Evolutionary conservation across 2,888 invertebrate genomes (phyloP).

Genomic region (Xiphydria camelus): DNA sequence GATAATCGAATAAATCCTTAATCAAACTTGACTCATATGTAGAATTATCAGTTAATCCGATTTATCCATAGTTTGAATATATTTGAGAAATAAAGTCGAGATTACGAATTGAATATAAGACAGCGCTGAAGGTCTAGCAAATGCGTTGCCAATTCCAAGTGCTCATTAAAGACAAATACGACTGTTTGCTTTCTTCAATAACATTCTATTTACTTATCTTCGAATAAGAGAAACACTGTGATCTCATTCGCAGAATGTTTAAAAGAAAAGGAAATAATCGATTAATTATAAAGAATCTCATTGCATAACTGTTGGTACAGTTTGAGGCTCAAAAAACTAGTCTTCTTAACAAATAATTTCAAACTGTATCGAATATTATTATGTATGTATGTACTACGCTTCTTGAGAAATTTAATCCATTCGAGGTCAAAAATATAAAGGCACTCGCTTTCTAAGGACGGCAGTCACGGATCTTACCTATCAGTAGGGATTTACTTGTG

Average conservation of each 20-base stretch:
- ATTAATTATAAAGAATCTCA: conserved; percentile 16
- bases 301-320: conserved; percentile 48
- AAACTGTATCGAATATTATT: conserved; percentile 49
- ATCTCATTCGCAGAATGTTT: conserved; percentile 13
- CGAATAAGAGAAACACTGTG: background rate
- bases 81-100: too few relatives aligned
- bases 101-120: too few relatives aligned
- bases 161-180: conserved; percentile 38
- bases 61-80: too few relatives aligned
- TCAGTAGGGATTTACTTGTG: too few relatives aligned
- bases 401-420: background rate
- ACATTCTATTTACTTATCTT: conserved; percentile 24
- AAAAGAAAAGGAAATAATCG: conserved; percentile 19
- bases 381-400: background rate
- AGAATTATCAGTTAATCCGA: background rate
- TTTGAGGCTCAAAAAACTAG: conserved; percentile 40
- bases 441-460: too few relatives aligned
- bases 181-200: conserved; percentile 48
- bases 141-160: conserved; percentile 31
- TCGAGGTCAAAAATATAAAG: background rate
- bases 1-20: background rate
- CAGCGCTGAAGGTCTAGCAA: too few relatives aligned
- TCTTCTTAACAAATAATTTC: conserved; percentile 37
- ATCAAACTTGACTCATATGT: background rate
- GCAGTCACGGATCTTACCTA: too few relatives aligned